A percentile compares a stretch with the other conserved stretches of the same genome.
These are phyloP conservation scores for Plectropomus leopardus DNA, from an alignment of 2,113 vertebrate species.

Conservation along the genomic window DNA sequence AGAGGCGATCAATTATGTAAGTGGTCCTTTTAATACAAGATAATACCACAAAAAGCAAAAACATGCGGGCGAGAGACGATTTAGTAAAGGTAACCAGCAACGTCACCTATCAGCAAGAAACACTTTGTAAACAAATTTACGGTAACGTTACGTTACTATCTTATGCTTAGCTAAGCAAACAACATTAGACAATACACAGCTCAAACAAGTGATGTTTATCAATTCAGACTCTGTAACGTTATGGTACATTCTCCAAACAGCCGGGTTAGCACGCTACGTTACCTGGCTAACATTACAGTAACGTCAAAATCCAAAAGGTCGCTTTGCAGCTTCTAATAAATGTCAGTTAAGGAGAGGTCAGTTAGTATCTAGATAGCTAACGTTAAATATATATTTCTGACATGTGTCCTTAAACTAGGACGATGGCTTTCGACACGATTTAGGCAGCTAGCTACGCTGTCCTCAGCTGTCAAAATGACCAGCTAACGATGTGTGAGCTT, in stretches of 20 bases:
- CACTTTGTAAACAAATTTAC: not conserved
- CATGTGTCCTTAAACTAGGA: not conserved
- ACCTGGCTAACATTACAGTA: not conserved
- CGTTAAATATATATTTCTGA: no score
- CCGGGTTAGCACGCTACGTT: not conserved
- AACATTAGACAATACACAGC: not conserved
- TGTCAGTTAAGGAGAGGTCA: not conserved
- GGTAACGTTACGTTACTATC: not conserved
- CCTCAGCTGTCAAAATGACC: conserved; percentile 61
- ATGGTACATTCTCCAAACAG: not conserved
- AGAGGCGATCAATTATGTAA: no score
- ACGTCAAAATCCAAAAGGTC: not conserved
- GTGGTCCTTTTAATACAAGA: not conserved
- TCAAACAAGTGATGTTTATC: not conserved
- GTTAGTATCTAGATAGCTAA: not conserved
- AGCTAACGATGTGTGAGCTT: not conserved
- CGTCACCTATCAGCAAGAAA: no score
- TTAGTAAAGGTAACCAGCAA: no score
- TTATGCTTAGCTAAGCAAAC: not conserved
- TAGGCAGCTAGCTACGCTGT: not conserved
- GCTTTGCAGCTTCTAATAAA: not conserved
- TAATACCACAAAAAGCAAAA: not conserved
- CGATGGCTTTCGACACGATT: not conserved
- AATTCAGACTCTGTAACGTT: not conserved
- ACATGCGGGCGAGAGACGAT: no score